Percentiles rank a stretch among this genome's conserved stretches.
Evolutionary conservation across 2,888 invertebrate species (phyloP).

Genomic region (Brenthis ino): DNA sequence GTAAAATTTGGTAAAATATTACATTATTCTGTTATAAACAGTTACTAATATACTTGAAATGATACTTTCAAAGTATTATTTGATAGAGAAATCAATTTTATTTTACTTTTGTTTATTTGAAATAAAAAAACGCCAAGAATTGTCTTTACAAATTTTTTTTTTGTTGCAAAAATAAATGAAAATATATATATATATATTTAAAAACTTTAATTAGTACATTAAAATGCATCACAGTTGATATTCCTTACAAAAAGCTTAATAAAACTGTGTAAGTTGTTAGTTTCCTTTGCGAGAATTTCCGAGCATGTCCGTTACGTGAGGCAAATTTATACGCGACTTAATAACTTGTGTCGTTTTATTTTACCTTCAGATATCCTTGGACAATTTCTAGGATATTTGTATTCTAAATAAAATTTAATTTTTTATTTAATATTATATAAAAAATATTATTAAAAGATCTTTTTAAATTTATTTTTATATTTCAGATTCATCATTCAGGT

Average conservation of each 20-base stretch:
- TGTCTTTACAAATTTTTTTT: no score
- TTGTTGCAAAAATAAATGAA: no score
- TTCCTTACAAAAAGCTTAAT: conserved; percentile 51
- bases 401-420: conserved; percentile 13
- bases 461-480: no score
- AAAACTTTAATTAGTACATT: conserved; percentile 15
- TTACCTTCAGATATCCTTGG: conserved; percentile 36
- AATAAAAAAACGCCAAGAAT: no score
- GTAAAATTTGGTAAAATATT: no score
- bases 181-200: background rate
- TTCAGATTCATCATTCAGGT: no score
- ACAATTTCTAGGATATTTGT: conserved; percentile 27
- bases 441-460: background rate
- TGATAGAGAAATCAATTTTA: no score
- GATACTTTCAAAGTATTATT: no score
- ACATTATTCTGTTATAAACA: no score
- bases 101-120: no score
- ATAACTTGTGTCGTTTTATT: conserved; percentile 44
- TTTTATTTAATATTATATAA: conserved; percentile 2
- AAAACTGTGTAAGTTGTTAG: conserved; percentile 67
- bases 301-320: conserved; percentile 48
- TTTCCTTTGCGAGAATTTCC: conserved; percentile 33
- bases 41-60: no score
- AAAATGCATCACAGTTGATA: conserved; percentile 24
- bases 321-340: conserved; percentile 50